Base-by-base conservation (phyloP, 2,113 vertebrate species). In the Leiothrix lutea region DNA sequence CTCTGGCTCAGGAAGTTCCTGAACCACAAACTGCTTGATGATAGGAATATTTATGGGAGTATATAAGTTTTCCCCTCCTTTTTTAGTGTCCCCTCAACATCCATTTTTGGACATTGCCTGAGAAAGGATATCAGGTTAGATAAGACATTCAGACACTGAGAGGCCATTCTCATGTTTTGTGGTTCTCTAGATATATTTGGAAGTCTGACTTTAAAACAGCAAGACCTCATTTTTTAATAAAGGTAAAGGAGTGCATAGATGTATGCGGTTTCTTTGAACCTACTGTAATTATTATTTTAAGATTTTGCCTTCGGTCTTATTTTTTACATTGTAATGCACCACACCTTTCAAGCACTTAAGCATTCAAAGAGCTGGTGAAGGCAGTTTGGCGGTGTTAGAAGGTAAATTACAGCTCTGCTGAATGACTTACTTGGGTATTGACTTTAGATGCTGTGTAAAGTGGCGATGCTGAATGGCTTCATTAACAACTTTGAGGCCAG, bases 241-340 rank as follows among this genome's bases (percentile, higher is more conserved):
- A 94, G 36, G 33, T 69, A 45, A 85, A 79, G 16, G 40, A 73
- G 23, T 75, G 26, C 50, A 47, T 12, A 89, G 61, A 86, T 26
- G 36, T 65, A 38, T 66, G 78, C 6, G 38, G 81, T 85, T 91
- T 80, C 78, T 96, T 95, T 95, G 94, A 96, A 94, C 54, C 12
- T 80, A 45, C 54, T 66, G 54, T 80, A 95, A 90, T 95, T 90
- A 75, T 64, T 81, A 74, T 86, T 88, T 95, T 80, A 91, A 69
- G 35, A 92, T 73, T 89, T 94, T 93, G 77, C 80, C 84, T 96
- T 95, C 35, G 77, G 86, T 95, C 70, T 78, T 82, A 69, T 40
- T 86, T 97, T 96, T 92, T 56, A 69, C 81, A 83, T 80, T 70
- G 38, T 80, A 78, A 87, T 44, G 56, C 73, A 90, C 84, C 79